A percentile compares a stretch with the other conserved stretches of the same genome.
These are phyloP conservation scores for Neoascia interrupta DNA, from an alignment of 2,888 invertebrate species.

Conservation along the genomic window DNA sequence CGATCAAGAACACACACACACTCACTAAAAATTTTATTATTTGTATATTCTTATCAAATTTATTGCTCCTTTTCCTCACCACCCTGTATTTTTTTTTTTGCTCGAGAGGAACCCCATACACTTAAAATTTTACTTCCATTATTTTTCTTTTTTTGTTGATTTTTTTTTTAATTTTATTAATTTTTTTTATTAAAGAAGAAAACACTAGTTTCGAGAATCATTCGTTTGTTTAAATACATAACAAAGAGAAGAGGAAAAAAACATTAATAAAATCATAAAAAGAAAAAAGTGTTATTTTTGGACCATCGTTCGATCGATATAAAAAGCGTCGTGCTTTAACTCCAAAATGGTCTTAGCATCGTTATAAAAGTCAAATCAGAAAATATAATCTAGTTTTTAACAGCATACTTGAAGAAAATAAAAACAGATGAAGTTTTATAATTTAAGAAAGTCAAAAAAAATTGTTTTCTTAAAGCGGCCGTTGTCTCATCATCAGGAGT, in stretches of 20 bases:
- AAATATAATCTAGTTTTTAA: no score
- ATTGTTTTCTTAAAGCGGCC: no score
- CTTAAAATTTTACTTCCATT: constrained; percentile 19
- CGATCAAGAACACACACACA: constrained; percentile 28
- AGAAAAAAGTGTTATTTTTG: constrained; percentile 19
- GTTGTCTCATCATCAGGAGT: no score
- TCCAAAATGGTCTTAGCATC: no score
- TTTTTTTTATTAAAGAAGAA: constrained; percentile 23
- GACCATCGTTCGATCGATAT: no score
- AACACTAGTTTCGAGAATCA: constrained; percentile 29
- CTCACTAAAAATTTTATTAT: constrained; percentile 35
- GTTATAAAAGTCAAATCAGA: constrained; percentile 26
- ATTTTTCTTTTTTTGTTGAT: constrained; percentile 14
- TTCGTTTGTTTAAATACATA: constrained; percentile 29
- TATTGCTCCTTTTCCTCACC: constrained; percentile 17
- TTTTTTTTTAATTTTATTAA: constrained; percentile 36
- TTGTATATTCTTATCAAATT: constrained; percentile 44
- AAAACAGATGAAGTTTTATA: constrained; percentile 33
- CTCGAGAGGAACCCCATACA: no score
- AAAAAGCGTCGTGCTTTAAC: no score
- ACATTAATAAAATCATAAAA: constrained; percentile 25
- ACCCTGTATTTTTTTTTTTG: constrained; percentile 12
- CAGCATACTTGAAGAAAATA: constrained; percentile 18
- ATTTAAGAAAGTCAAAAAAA: constrained; percentile 37
- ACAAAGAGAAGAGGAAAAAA: constrained; percentile 19